Evolutionary conservation across 2,797 vertebrate species (phyloP).

Genomic region (Mormyrus hasselquistii): DNA sequence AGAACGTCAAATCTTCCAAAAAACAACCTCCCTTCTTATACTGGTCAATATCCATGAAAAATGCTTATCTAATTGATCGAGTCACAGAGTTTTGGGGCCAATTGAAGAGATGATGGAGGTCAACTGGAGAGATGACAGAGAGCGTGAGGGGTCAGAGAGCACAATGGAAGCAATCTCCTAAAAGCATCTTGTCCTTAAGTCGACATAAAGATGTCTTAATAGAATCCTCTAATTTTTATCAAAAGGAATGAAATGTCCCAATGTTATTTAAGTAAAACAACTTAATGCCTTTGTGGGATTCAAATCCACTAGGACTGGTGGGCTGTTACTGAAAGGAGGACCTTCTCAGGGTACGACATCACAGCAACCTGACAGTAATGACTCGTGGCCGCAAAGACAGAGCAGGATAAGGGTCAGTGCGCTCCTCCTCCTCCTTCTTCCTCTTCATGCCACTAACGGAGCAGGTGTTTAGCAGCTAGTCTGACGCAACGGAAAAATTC

Average conservation of each 20-base stretch:
- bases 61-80: constrained; percentile 38
- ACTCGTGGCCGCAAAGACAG: background rate
- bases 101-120: background rate
- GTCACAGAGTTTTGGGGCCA: constrained; percentile 30
- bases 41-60: constrained; percentile 29
- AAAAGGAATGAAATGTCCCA: background rate
- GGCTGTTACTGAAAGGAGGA: background rate
- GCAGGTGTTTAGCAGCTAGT: no score
- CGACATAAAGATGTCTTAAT: background rate
- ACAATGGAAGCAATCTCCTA: background rate
- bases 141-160: background rate
- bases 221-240: background rate
- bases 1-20: constrained; percentile 21
- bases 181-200: background rate
- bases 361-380: background rate
- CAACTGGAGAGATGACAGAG: background rate
- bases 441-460: no score
- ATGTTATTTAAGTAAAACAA: background rate
- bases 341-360: background rate
- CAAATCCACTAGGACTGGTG: background rate
- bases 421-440: no score
- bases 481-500: no score
- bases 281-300: background rate
- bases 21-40: constrained; percentile 33
- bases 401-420: background rate